phyloP scores from a whole-genome alignment of 2,797 vertebrate genomes.

The Dromococcyx pavoninus region DNA sequence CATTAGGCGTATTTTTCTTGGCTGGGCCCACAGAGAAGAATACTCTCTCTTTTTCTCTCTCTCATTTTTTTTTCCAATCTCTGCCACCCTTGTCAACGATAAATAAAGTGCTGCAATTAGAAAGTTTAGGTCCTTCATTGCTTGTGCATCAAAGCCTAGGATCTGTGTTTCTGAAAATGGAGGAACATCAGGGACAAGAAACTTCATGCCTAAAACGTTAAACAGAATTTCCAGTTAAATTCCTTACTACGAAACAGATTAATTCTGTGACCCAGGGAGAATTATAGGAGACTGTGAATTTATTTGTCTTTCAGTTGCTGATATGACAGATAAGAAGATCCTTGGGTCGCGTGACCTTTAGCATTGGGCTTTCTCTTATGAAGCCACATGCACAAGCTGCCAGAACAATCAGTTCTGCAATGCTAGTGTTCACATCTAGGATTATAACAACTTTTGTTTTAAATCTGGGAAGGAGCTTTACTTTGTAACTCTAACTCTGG shows the following conservation, averaged over 20 bases:
- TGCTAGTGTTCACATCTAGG: not conserved
- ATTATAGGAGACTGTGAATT: not conserved
- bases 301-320: not conserved
- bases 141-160: not conserved
- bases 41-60: not conserved
- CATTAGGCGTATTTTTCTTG: constrained; percentile 45
- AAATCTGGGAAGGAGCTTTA: not conserved
- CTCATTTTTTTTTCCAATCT: not conserved
- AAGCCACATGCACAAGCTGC: not conserved
- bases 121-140: not conserved
- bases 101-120: not conserved
- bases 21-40: not conserved
- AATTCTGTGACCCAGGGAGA: not conserved
- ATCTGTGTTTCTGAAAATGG: not conserved
- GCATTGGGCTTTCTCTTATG: not conserved
- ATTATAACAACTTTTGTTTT: not conserved
- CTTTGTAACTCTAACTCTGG: not conserved
- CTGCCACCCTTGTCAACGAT: not conserved
- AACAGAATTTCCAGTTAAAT: not conserved
- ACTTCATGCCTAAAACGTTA: not conserved
- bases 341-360: not conserved
- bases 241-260: not conserved
- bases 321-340: not conserved
- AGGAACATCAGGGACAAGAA: not conserved
- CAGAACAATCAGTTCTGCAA: not conserved